Evolutionary conservation across 64 coral and sea anemone genomes (phyloP), one percentile per base, ranked within the genome.

Genomic region (Actinia tenebrosa): DNA sequence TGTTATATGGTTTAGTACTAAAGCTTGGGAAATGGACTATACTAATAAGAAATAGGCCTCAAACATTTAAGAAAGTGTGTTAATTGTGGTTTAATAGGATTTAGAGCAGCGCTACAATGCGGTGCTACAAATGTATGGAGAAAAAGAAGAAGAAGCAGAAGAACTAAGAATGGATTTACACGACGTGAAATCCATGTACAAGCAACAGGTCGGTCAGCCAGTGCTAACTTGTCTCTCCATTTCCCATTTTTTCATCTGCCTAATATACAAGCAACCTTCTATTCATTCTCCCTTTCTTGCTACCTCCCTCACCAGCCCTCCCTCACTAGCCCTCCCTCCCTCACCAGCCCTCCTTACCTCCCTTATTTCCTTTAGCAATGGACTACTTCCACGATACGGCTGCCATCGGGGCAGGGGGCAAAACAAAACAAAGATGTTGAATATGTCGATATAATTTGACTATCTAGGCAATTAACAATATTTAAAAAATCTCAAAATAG

Each of bases 121-220:
- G 17, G 88, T 99, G 44, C 84, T 99, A 17, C 97, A 99, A 66
- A 99, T 99, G 97, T 99, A 99, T 71, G 97, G 97, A 44, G 97
- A 99, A 61, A 99, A 99, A 87, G 93, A 94, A 44, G 97, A 99
- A 45, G 88, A 99, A 64, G 90, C 93, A 8, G 97, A 99, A 3
- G 97, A 99, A 54, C 68, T 99, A 37, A 94, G 83, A 25, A 86
- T 99, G 86, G 97, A 99, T 45, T 80, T 99, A 85, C 86, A 99
- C 45, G 97, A 99, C 92, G 93, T 99, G 15, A 99, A 95, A 86
- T 86, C 91, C 22, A 99, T 99, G 97, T 99, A 99, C 80, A 99
- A 95, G 91, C 79, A 87, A 69, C 97, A 99, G 93, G 97, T 99
- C 47, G 55, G 44, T 50, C 10, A 30, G 56, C 10, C 10, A 0